A percentile compares a stretch with the other conserved stretches of the same genome.
These are phyloP conservation scores for Onychostruthus taczanowskii DNA, from an alignment of 2,113 vertebrate species.

Conservation along the genomic window DNA sequence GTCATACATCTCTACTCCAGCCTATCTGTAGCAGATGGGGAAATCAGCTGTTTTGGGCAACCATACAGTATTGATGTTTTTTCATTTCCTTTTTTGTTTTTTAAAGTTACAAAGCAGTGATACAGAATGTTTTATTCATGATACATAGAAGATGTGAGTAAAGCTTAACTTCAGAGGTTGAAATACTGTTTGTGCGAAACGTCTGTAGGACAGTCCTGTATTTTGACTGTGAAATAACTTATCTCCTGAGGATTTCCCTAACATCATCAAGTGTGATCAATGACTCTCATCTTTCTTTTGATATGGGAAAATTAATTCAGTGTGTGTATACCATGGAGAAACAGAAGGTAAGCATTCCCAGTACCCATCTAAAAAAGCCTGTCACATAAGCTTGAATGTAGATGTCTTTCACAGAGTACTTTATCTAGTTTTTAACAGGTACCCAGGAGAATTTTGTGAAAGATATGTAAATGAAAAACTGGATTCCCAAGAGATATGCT, in stretches of 20 bases:
- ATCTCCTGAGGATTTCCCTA: background rate
- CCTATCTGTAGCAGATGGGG: background rate
- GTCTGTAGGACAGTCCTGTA: background rate
- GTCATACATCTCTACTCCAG: background rate
- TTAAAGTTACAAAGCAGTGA: background rate
- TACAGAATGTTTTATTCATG: conserved; percentile 28
- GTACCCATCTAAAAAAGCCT: background rate
- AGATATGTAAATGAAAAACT: background rate
- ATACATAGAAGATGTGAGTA: background rate
- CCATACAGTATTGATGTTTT: background rate
- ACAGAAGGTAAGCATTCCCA: background rate
- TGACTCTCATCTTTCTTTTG: background rate
- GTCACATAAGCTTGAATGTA: background rate
- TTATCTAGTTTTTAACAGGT: background rate
- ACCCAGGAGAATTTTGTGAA: background rate
- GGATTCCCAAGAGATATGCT: background rate
- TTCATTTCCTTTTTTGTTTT: background rate
- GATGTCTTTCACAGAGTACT: background rate
- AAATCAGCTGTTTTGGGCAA: conserved; percentile 20
- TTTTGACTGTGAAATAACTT: background rate
- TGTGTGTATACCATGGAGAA: background rate
- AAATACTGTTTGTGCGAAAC: background rate
- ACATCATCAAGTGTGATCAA: background rate
- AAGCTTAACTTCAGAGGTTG: background rate
- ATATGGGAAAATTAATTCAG: background rate